A percentile compares a stretch with the other conserved stretches of the same genome.
Conservation (phyloP, 2,113 vertebrate genomes). For the Rhea americana region DNA sequence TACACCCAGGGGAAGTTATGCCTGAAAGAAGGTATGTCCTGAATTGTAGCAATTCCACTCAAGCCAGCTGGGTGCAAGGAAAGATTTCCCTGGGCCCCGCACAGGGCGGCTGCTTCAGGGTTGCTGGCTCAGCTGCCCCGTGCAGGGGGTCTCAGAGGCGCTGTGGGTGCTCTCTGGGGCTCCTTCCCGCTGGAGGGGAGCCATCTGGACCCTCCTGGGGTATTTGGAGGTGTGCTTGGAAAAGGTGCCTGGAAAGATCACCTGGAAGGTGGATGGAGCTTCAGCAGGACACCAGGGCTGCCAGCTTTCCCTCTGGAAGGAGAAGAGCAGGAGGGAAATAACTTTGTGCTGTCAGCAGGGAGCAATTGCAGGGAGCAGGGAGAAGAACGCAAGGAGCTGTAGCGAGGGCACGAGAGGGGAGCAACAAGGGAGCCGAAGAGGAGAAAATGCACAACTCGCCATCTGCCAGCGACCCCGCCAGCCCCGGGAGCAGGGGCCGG, state of each 20-base stretch:
- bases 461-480: not conserved
- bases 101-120: not conserved
- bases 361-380: not conserved
- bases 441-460: not conserved
- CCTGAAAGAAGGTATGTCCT: not conserved
- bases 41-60: not conserved
- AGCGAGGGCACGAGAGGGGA: not conserved
- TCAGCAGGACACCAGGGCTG: not conserved
- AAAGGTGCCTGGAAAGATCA: not conserved
- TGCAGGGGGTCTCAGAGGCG: not conserved
- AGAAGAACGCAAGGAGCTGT: not conserved
- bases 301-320: not conserved
- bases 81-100: not conserved
- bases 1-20: not conserved
- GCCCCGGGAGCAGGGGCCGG: not conserved
- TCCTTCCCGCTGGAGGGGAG: fast-evolving
- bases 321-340: not conserved
- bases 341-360: not conserved
- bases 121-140: not conserved
- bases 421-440: not conserved
- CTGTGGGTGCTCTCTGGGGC: not conserved
- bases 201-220: not conserved
- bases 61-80: not conserved
- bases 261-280: not conserved
- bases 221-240: not conserved